Evolutionary conservation across 2,888 invertebrate species (phyloP).

Genomic region (Asteroscopus sphinx): DNA sequence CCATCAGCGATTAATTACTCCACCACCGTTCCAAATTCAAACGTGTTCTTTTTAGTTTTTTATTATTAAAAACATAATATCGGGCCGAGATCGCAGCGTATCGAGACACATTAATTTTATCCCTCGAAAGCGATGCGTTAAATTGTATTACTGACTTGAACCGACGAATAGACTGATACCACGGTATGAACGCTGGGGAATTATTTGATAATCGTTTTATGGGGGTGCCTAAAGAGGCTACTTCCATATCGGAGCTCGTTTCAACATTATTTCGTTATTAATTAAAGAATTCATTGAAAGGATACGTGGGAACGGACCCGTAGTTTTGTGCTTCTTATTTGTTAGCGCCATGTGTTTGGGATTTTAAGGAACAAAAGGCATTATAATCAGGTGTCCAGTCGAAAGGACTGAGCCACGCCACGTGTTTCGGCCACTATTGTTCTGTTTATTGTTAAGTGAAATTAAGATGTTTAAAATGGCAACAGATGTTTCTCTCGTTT

Average conservation of each 20-base stretch:
- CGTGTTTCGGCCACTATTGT: constrained; percentile 79
- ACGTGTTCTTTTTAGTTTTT: constrained; percentile 60
- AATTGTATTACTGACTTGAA: constrained; percentile 81
- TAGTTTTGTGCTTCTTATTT: constrained; percentile 67
- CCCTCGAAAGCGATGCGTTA: constrained; percentile 76
- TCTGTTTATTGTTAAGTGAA: constrained; percentile 68
- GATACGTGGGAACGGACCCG: constrained; percentile 83
- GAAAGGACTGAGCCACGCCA: constrained; percentile 70
- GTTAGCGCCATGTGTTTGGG: constrained; percentile 78
- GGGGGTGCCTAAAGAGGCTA: constrained; percentile 82
- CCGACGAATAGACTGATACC: constrained; percentile 77
- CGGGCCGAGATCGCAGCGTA: constrained; percentile 65
- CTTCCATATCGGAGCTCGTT: constrained; percentile 81
- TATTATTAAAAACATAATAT: constrained; percentile 65
- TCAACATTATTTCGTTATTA: constrained; percentile 80
- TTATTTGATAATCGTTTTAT: constrained; percentile 88
- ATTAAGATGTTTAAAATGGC: constrained; percentile 67
- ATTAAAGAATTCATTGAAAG: constrained; percentile 80
- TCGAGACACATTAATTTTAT: constrained; percentile 70
- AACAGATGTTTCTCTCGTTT: constrained; percentile 78
- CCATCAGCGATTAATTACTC: constrained; percentile 52
- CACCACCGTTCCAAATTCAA: constrained; percentile 65
- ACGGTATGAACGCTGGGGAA: constrained; percentile 74
- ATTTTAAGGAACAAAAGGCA: constrained; percentile 76
- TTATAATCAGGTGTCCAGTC: constrained; percentile 74